Evolutionary conservation across 1,140 invertebrate genomes (phyloP), one percentile per base, ranked within the genome.

Genomic region (Zaprionus africanus): DNA sequence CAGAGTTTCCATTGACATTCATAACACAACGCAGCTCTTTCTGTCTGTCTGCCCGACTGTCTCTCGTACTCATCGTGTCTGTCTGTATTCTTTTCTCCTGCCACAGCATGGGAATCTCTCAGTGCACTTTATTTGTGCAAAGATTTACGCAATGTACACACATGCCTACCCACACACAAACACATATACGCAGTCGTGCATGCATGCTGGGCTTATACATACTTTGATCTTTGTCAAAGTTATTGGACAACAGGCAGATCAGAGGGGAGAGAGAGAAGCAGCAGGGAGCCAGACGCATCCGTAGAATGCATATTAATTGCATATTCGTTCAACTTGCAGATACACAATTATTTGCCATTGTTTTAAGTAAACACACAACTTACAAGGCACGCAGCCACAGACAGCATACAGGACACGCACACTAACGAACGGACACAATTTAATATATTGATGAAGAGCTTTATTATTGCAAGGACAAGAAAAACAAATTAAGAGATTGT

Each of bases 1-100:
- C 41, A 26, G 24, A 53, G 60, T 71, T 72, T 77, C 46, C 74
- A 83, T 83, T 81, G 84, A 84, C 70, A 83, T 88, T 78, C 74
- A 75, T 67, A 66, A 41, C 17, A 64, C 19, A 46, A 24, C 12
- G 11, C 59, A 22, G 11, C 15, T 22, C 62, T 41, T 15, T 31
- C 53, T 31, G 15, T 57, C 11, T 19, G 22, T 59, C 22, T 17
- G 17, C 19, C 46, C 38, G 49, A 22, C 12, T 31, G 26, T 59
- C 41, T 17, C 36, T 19, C n/a, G 41, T 46, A 17, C 41, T 17
- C 41, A 17, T 12, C 28, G 19, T 5, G 17, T 12, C 4, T 34
- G 38, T 24, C 22, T 56, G 26, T 2, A 3, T 19, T 12, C 36
- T 22, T 57, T 43, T 57, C 64, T 66, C 56, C 49, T 36, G 3